These are phyloP conservation scores for Lithophane leautieri DNA, from an alignment of 2,888 invertebrate genomes.

Conservation along the genomic window DNA sequence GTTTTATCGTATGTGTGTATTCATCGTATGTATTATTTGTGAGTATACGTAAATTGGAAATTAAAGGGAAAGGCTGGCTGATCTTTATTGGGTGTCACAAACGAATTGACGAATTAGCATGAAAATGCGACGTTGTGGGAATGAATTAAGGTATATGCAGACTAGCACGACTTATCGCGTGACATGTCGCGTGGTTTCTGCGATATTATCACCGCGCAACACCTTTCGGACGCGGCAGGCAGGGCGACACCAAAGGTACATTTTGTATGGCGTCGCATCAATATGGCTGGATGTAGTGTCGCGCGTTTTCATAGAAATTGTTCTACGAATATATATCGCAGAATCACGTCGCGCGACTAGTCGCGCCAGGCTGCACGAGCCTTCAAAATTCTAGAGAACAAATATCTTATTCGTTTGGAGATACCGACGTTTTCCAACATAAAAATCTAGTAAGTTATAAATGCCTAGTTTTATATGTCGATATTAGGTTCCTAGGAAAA, in stretches of 20 bases:
- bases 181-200: too few species aligned
- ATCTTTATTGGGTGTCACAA: slow-evolving; percentile 39
- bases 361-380: too few species aligned
- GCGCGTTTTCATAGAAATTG: too few species aligned
- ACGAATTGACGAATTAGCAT: slow-evolving; percentile 34
- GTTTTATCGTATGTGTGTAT: slow-evolving; percentile 31
- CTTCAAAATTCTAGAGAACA: background rate
- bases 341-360: too few species aligned
- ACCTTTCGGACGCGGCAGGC: too few species aligned
- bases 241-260: too few species aligned
- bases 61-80: background rate
- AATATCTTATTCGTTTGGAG: background rate
- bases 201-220: too few species aligned
- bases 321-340: too few species aligned
- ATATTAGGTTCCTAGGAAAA: background rate
- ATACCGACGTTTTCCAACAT: background rate
- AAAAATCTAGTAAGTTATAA: background rate
- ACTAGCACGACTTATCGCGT: too few species aligned
- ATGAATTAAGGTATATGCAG: background rate
- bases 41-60: slow-evolving; percentile 25
- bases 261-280: too few species aligned
- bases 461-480: too few species aligned
- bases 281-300: too few species aligned
- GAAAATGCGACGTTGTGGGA: slow-evolving; percentile 3
- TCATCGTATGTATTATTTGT: slow-evolving; percentile 25